Base-by-base conservation (phyloP, 2,888 invertebrate species). In the Sialis fuliginosa region DNA sequence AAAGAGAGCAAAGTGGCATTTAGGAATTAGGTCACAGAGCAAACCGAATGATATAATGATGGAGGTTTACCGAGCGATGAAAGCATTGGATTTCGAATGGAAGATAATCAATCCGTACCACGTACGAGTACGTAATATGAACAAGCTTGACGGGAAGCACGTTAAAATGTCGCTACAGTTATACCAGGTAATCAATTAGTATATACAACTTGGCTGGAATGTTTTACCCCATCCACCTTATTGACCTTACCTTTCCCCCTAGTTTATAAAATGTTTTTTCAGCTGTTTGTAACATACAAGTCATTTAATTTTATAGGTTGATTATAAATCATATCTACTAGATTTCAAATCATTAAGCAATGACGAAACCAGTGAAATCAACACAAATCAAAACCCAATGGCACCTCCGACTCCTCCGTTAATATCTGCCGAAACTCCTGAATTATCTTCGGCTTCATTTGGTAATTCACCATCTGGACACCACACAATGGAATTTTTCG, bases 1-100 rank as follows among this genome's bases (percentile, higher is more conserved):
- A 6, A 96, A 95, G 65, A 74, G 93, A 51, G 96, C 97, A 6
- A 97, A 97, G 61, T 98, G 97, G 97, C 97, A 98, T 72, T 70
- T 98, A 55, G 97, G 95, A 48, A 99, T 99, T 57, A 74, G 98
- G 47, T 98, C 97, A 5, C 98, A 99, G 64, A 96, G 96, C 62
- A 93, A 95, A 63, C 98, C 98, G 0, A 91, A 92, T 62, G 98
- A 99, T 65, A 99, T 99, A 47, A 99, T 99, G 98, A 84, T 93
- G 65, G 98, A 99, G 68, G 98, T 99, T 1, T 98, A 93, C 66
- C 77, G 96, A 53, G 98, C 98, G 1, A 98, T 99, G 98, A 96
- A 96, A 65, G 86, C 90, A 2, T 73, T 99, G 6, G 88, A 92
- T 67, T 97, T 93, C 67, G 96, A 98, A 66, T 99, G 98, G 98